phyloP scores from a whole-genome alignment of 2,113 vertebrate genomes.

The Telmatochromis bifrenatus region DNA sequence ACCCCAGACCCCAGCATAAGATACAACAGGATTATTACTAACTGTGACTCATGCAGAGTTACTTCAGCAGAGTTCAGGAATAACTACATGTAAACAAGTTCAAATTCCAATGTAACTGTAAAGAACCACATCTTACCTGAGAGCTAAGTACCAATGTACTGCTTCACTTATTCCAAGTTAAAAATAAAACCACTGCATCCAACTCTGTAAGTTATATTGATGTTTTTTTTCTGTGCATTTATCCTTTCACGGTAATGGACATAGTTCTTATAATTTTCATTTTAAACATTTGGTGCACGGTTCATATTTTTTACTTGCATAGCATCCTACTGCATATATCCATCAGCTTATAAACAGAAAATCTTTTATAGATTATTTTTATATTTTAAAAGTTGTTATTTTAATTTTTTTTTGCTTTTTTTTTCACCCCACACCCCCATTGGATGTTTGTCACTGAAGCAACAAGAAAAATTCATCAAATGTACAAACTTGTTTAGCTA shows the following conservation, averaged over 20 bases:
- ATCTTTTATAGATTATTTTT: neutral
- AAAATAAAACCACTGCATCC: neutral
- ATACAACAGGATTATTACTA: neutral
- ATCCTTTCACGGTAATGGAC: neutral
- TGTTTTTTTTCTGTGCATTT: neutral
- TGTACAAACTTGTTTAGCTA: rapidly evolving
- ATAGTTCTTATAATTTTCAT: neutral
- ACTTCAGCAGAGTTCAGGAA: rapidly evolving
- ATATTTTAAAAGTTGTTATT: neutral
- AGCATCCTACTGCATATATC: neutral
- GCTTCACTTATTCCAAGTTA: neutral
- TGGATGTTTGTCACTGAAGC: neutral
- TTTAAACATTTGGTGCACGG: neutral
- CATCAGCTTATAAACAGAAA: neutral
- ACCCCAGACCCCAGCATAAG: neutral
- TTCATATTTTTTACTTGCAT: neutral
- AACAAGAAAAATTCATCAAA: neutral
- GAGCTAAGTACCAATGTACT: neutral
- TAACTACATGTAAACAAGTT: neutral
- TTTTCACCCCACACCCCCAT: neutral
- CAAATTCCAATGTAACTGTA: neutral
- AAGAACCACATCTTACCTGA: neutral
- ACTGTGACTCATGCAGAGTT: neutral
- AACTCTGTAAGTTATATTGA: neutral
- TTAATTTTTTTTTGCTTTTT: rapidly evolving